Percentiles rank a stretch among this genome's conserved stretches.
These are phyloP conservation scores for Phthorimaea operculella DNA, from an alignment of 1,140 invertebrate genomes.

Conservation along the genomic window DNA sequence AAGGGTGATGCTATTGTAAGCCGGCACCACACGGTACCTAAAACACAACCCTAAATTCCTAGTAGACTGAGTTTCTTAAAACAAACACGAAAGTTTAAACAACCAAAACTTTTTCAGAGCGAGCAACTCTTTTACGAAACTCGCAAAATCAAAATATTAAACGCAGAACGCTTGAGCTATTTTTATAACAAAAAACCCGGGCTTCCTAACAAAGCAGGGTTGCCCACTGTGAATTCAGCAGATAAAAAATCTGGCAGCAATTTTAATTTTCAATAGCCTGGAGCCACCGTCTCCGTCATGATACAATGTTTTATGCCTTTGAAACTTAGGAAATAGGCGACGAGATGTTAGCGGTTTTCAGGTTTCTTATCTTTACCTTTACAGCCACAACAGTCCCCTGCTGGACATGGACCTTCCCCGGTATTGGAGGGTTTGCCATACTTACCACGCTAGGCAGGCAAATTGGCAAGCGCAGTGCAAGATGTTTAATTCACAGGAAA, in stretches of 20 bases:
- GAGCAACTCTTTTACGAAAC: background rate
- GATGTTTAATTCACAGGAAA: no score
- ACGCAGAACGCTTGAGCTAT: background rate
- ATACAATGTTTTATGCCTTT: constrained; percentile 48
- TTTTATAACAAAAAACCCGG: constrained; percentile 10
- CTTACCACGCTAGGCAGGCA: no score
- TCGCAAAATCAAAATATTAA: background rate
- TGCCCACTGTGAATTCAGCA: constrained; percentile 33
- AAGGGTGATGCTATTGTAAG: no score
- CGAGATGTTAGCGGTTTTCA: constrained; percentile 9
- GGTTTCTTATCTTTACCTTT: background rate
- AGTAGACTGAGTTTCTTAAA: no score
- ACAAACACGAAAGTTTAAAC: no score
- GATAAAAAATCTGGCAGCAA: constrained; percentile 47
- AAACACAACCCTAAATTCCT: no score
- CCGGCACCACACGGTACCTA: no score
- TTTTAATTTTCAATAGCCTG: constrained; percentile 63
- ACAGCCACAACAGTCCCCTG: no score
- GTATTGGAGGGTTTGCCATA: no score
- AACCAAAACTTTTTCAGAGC: no score
- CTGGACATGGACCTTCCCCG: no score
- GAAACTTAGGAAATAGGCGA: constrained; percentile 22
- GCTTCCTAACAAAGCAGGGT: constrained; percentile 33
- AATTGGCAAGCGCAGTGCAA: no score
- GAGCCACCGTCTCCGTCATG: constrained; percentile 42